Evolutionary conservation across 2,888 invertebrate species (phyloP).

Genomic region (Aquatica leii): DNA sequence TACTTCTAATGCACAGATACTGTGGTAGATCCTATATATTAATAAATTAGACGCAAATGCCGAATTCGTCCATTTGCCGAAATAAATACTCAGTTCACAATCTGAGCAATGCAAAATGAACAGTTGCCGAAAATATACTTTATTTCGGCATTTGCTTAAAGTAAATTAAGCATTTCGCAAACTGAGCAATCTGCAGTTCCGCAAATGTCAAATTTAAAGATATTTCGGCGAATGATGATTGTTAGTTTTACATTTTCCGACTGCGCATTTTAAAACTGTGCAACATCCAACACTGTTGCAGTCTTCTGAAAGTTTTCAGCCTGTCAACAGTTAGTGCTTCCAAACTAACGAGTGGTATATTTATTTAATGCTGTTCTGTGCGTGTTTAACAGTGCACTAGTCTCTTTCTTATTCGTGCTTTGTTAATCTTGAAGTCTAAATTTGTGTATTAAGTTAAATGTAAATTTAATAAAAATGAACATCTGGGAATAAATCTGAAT

Average conservation of each 20-base stretch:
- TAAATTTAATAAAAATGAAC: background rate
- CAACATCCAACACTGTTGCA: no score
- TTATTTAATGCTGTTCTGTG: background rate
- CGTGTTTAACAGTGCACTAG: background rate
- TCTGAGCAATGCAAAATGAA: background rate
- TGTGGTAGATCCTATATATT: no score
- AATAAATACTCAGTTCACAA: background rate
- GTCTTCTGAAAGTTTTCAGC: background rate
- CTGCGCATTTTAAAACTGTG: no score
- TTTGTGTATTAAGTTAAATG: background rate
- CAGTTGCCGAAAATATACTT: conserved; percentile 7
- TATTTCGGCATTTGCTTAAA: conserved; percentile 6
- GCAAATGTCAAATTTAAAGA: conserved; percentile 10
- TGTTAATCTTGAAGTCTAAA: background rate
- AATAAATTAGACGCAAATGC: no score
- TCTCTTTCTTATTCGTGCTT: background rate
- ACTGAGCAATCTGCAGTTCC: conserved; percentile 3
- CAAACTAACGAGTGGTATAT: background rate
- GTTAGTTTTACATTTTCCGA: no score
- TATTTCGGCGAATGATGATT: no score
- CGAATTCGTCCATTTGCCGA: no score
- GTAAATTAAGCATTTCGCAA: conserved; percentile 7
- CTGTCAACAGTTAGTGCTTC: no score
- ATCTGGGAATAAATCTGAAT: conserved; percentile 2
- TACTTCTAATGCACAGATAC: no score